Percentiles rank a stretch among this genome's conserved stretches.
These are phyloP conservation scores for Meta bourneti DNA, from an alignment of 2,888 invertebrate genomes.

Conservation along the genomic window DNA sequence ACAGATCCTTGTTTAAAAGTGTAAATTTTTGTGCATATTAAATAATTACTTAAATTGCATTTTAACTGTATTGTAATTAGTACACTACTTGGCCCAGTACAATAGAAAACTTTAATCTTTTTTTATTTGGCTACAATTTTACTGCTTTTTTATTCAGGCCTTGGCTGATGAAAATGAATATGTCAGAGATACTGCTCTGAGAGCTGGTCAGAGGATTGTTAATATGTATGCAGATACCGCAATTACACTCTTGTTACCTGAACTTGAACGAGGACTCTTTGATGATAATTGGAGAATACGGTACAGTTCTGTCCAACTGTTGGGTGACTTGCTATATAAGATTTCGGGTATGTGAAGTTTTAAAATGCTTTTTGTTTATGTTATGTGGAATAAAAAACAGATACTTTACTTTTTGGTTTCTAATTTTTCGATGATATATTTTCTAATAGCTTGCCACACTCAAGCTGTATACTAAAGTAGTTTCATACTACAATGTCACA, in stretches of 20 bases:
- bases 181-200: constrained; percentile 97
- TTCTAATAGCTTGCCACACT: too few species aligned
- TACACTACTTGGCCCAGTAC: too few species aligned
- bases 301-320: constrained; percentile 93
- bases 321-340: constrained; percentile 96
- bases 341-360: constrained; percentile 87
- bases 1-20: too few species aligned
- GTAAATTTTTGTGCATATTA: too few species aligned
- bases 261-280: constrained; percentile 95
- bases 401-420: background rate
- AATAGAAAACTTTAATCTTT: too few species aligned
- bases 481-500: too few species aligned
- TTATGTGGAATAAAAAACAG: background rate
- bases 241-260: constrained; percentile 94
- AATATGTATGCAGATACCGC: constrained; percentile 97
- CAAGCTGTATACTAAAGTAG: too few species aligned
- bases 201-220: constrained; percentile 97
- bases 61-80: too few species aligned
- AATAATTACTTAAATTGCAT: too few species aligned
- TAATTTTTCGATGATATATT: background rate
- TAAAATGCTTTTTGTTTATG: background rate
- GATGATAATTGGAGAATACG: constrained; percentile 99
- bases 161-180: constrained; percentile 99
- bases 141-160: constrained; percentile 83
- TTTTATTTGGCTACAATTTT: too few species aligned